phyloP scores from a whole-genome alignment of 2,797 vertebrate species.

The Ispidina lecontei region DNA sequence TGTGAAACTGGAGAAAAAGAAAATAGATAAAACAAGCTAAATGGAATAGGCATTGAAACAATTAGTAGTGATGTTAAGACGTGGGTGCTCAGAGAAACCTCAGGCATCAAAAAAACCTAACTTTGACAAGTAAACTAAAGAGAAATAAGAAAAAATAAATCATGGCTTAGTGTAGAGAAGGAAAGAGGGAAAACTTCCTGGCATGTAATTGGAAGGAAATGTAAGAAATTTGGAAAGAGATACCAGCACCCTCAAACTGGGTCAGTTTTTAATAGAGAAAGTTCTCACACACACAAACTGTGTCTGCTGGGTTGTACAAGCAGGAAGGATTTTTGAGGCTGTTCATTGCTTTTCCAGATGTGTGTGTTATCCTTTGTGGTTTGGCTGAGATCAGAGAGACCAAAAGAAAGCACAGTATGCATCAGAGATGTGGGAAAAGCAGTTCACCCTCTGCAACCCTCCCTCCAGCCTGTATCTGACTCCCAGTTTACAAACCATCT shows the following conservation, averaged over 20 bases:
- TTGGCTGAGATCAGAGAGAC: slow-evolving; percentile 38
- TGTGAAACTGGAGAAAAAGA: neutral
- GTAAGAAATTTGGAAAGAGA: neutral
- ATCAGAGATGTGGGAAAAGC: slow-evolving; percentile 56
- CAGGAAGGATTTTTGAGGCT: slow-evolving; percentile 20
- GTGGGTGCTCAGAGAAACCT: neutral
- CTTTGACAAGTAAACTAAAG: neutral
- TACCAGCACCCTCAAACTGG: neutral
- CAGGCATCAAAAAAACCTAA: neutral
- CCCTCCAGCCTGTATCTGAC: neutral
- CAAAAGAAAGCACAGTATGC: neutral
- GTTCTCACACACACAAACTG: neutral
- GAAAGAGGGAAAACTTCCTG: neutral
- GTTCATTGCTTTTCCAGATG: slow-evolving; percentile 54
- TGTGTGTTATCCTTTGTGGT: slow-evolving; percentile 44
- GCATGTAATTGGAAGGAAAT: neutral
- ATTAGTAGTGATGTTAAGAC: neutral
- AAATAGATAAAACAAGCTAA: neutral
- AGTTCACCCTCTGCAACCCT: neutral
- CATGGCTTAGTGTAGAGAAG: neutral
- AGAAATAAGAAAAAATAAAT: neutral
- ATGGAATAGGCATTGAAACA: neutral
- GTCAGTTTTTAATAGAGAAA: neutral
- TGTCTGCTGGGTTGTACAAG: neutral
- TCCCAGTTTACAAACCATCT: neutral